Evolutionary conservation across 2,888 invertebrate genomes (phyloP).

Genomic region (Druceiella hillmani): DNA sequence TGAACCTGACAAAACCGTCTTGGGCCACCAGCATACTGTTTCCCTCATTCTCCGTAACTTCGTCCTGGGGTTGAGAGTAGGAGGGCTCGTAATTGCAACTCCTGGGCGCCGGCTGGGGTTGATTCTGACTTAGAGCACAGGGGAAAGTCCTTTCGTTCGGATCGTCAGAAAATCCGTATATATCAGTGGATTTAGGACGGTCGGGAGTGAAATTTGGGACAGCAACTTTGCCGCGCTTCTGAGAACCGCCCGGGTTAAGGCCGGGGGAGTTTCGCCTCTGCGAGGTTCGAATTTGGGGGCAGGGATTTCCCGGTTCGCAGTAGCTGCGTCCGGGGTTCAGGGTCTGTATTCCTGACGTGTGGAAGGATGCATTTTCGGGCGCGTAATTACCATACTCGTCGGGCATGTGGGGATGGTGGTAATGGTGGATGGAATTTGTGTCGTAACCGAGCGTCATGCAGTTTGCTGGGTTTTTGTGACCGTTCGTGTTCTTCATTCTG

Average conservation of each 20-base stretch:
- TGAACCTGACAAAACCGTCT: constrained; percentile 82
- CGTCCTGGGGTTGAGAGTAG: constrained; percentile 53
- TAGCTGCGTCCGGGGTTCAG: constrained; percentile 51
- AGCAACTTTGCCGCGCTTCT: constrained; percentile 43
- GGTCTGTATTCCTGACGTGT: constrained; percentile 48
- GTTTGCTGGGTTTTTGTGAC: constrained; percentile 47
- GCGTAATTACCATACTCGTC: constrained; percentile 47
- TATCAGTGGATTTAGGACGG: constrained; percentile 56
- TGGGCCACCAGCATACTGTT: constrained; percentile 85
- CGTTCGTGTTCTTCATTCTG: constrained; percentile 39
- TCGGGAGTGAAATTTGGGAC: constrained; percentile 58
- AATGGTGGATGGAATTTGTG: constrained; percentile 43
- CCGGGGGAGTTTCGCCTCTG: constrained; percentile 46
- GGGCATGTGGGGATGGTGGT: constrained; percentile 49
- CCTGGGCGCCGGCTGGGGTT: constrained; percentile 48
- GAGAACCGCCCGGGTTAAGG: constrained; percentile 46
- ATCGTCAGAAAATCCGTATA: constrained; percentile 52
- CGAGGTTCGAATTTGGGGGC: constrained; percentile 36
- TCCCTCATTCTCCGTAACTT: constrained; percentile 48
- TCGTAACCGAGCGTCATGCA: constrained; percentile 58
- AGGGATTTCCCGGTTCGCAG: constrained; percentile 30
- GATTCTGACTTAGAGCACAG: constrained; percentile 38
- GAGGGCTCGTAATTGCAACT: constrained; percentile 47
- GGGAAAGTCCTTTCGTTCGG: constrained; percentile 42
- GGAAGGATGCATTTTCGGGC: constrained; percentile 47